phyloP scores from a whole-genome alignment of 2,113 vertebrate genomes.

The Ciconia maguari region DNA sequence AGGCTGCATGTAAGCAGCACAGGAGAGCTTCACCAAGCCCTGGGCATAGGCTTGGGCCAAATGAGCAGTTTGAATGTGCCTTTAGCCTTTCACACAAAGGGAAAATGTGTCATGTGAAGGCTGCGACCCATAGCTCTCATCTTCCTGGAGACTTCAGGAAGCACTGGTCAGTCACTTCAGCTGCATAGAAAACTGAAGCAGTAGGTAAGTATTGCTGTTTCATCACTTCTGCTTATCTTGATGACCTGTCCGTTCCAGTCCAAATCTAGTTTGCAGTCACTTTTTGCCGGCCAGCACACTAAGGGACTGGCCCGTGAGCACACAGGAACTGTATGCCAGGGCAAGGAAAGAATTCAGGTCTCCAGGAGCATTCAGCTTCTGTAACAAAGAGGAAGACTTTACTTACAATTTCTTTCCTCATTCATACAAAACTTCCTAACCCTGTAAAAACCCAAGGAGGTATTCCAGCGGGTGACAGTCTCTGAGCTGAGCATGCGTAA shows the following conservation, averaged over 20 bases:
- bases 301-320: background rate
- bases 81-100: background rate
- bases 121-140: background rate
- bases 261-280: background rate
- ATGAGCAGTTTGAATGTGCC: accelerated
- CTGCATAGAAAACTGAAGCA: background rate
- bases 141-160: background rate
- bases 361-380: background rate
- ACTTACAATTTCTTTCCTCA: background rate
- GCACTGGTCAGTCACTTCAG: background rate
- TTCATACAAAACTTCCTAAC: background rate
- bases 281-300: background rate
- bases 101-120: background rate
- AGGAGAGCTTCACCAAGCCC: background rate
- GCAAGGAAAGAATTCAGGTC: background rate
- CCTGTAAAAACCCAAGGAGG: background rate
- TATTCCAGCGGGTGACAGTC: background rate
- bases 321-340: background rate
- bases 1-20: background rate
- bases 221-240: background rate
- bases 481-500: background rate
- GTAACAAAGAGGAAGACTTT: background rate
- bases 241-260: background rate
- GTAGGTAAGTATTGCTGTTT: background rate
- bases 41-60: background rate